Conservation (phyloP, 2,797 vertebrate genomes). For the Acrossocheilus fasciatus region DNA sequence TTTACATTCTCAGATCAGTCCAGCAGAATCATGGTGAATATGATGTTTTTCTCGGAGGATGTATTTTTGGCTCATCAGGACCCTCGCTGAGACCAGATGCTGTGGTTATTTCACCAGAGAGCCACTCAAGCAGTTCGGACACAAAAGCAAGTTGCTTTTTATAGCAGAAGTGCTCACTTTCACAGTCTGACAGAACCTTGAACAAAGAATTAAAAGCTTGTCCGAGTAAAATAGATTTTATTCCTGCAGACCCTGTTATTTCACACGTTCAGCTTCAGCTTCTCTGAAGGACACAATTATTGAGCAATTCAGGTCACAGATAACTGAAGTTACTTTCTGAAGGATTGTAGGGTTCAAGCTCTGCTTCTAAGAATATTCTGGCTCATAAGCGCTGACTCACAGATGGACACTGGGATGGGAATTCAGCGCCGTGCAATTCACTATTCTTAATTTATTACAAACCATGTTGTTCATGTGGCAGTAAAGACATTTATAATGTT, state of each 20-base stretch:
- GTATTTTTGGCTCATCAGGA: slow-evolving; percentile 46
- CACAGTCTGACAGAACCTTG: slow-evolving; percentile 27
- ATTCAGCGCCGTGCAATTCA: background rate
- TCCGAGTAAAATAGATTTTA: slow-evolving; percentile 32
- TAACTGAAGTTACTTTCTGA: slow-evolving; percentile 3
- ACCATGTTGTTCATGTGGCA: background rate
- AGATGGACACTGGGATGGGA: background rate
- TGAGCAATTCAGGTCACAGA: background rate
- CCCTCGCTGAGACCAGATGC: slow-evolving; percentile 37
- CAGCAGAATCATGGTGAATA: slow-evolving; percentile 46
- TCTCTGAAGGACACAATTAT: background rate
- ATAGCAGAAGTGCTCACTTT: slow-evolving; percentile 31
- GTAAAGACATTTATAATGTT: background rate
- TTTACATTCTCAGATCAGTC: slow-evolving; percentile 27
- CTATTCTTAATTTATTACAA: background rate
- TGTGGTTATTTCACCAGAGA: slow-evolving; percentile 25
- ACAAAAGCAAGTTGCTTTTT: slow-evolving; percentile 45
- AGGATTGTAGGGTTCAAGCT: background rate
- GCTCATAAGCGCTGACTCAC: background rate
- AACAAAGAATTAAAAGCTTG: slow-evolving; percentile 38
- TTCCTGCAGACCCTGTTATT: slow-evolving; percentile 9
- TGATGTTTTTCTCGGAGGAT: slow-evolving; percentile 32
- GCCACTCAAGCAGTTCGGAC: slow-evolving; percentile 30
- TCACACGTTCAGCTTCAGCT: background rate
- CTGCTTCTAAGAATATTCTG: background rate